Evolutionary conservation across 2,797 vertebrate genomes (phyloP), one percentile per base, ranked within the genome.

Genomic region (Schizopygopsis malacanthus): DNA sequence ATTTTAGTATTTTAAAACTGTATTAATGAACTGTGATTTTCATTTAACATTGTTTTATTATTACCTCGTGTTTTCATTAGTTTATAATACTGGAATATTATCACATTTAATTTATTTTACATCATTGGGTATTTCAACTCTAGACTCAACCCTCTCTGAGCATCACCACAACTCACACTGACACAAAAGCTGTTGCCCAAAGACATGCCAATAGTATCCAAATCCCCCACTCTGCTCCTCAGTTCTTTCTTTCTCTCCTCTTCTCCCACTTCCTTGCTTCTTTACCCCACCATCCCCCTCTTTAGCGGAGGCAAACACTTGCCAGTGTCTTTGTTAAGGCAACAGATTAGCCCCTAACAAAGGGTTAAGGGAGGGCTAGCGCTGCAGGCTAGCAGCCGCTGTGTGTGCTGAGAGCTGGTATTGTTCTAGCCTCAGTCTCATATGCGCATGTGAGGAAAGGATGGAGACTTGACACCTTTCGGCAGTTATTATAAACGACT

Each of bases 331-430:
- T 91, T 90, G 90, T 91, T 84, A 76, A 69, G 79, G 73, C 89
- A 89, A 94, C 93, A 93, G 93, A 90, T 90, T 93, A 92, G 92
- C 94, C 91, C 91, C 90, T 83, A 90, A 94, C 94, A 95, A 95
- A 91, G 91, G 92, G 83, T 85, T 85, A 69, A 85, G 54, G 79
- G 72, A 73, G 67, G 84, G 76, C 67, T 72, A 20, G 77, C 88
- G 85, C 90, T 88, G 82, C 85, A 78, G 92, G 90, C 93, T 86
- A 91, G 88, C 89, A 88, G 86, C 85, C 90, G 87, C 88, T 94
- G 92, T 90, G 92, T 91, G 93, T 93, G 67, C 87, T 92, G 93
- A 93, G 91, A 87, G 85, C 90, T 87, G 15, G 90, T 85, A 92
- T 95, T 94, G 93, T 95, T 89, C 67, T 83, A 91, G 93, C 88